Base-by-base conservation (phyloP, 1,140 invertebrate genomes). In the Drosophila malerkotliana region DNA sequence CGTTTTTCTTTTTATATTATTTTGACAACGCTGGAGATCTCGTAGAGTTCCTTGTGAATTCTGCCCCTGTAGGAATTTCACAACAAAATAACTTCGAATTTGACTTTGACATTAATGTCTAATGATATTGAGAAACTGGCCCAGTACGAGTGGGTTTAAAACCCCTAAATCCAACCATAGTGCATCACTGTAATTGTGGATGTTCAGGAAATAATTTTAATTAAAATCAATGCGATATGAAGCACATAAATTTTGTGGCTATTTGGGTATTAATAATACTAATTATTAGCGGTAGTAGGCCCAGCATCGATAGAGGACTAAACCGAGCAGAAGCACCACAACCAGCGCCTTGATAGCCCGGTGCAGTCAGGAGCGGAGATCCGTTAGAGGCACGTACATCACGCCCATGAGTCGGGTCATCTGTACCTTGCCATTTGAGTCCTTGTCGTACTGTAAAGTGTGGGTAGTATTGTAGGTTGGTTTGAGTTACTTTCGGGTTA, bases 301-400 rank as follows among this genome's bases (percentile, higher is more conserved):
- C 73, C 73, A 87, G 24, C 74, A 28, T 54, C 30, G 60, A 15
- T 71, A 74, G 7, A 75, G n/a, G 34, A 77, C 39, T 48, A 74
- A 52, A 10, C 57, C 58, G 44, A 82, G 8, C 34, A 82, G 28
- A 30, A 85, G 37, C 51, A 67, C 32, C 37, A 57, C 64, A 49
- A 87, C 30, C 10, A 75, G 9, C 12, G 15, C 45, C 26, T 37
- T 57, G 52, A 60, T 60, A 4, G 60, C 15, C 21, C 34, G 28
- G 24, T 67, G 61, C 28, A 82, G 79, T 92, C 91, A 92, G 54
- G 90, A 80, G 8, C 76, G 77, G 15, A 92, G 68, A 92, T 98
- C 98, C 4, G 98, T 99, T 12, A 99, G 93, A 2, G 98, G 98
- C 24, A 99, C 98, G 93, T 98, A 99, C 53, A 98, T 96, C 0